Conservation (phyloP, 1,140 invertebrate species). For the Odontomachus brunneus region DNA sequence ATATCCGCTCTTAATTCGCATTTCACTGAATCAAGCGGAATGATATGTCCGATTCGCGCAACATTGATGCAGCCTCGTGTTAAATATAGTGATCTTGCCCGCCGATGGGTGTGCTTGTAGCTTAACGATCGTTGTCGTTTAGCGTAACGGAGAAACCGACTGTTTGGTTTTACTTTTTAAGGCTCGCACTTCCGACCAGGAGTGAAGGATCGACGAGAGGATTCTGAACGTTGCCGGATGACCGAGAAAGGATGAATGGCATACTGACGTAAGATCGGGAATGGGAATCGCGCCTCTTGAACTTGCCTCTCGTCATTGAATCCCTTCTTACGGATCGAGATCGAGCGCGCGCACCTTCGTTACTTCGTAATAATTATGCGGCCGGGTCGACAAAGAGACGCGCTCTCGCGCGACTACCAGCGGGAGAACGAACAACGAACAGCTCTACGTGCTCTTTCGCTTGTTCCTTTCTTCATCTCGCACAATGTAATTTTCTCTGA, state of each 20-base stretch:
- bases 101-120: conserved; percentile 55
- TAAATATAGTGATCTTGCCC: conserved; percentile 51
- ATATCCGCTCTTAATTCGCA: conserved; percentile 44
- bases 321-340: conserved; percentile 41
- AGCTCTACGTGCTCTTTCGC: background rate
- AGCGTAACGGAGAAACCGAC: conserved; percentile 65
- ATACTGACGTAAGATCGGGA: conserved; percentile 66
- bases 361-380: conserved; percentile 25
- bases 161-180: conserved; percentile 76
- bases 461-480: background rate
- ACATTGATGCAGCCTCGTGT: background rate
- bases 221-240: conserved; percentile 55
- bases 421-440: no score
- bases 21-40: conserved; percentile 10
- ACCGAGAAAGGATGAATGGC: conserved; percentile 73
- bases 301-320: conserved; percentile 59
- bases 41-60: background rate
- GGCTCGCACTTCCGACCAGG: conserved; percentile 43
- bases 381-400: background rate
- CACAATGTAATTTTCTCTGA: background rate
- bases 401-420: no score
- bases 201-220: conserved; percentile 70
- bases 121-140: conserved; percentile 49
- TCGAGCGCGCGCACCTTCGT: conserved; percentile 18
- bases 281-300: conserved; percentile 15